Evolutionary conservation across 2,797 vertebrate genomes (phyloP).

Genomic region (Percopsis omiscomaycus): DNA sequence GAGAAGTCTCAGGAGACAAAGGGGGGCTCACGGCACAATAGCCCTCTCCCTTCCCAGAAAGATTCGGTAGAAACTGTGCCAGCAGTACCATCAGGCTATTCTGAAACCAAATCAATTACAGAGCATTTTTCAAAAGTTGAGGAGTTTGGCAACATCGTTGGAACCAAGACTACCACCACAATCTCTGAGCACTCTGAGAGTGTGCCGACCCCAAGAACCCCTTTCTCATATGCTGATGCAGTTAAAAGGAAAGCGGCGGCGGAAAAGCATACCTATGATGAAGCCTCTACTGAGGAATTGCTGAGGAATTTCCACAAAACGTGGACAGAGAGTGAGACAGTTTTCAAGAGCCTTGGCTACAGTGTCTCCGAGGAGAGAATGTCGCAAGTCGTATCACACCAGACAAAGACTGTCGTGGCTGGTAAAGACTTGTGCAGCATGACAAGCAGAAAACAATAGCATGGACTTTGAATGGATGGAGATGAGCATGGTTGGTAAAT

Average conservation of each 20-base stretch:
- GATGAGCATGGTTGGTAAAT: not conserved
- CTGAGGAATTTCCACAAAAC: slow-evolving; percentile 85
- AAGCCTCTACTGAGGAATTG: slow-evolving; percentile 78
- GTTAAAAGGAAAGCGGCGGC: slow-evolving; percentile 82
- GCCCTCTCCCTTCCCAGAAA: slow-evolving; percentile 58
- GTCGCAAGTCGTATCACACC: slow-evolving; percentile 72
- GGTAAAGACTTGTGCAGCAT: slow-evolving; percentile 79
- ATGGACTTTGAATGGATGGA: slow-evolving; percentile 24
- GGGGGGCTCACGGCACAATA: slow-evolving; percentile 64
- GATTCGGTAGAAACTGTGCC: slow-evolving; percentile 55
- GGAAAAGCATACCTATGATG: slow-evolving; percentile 55
- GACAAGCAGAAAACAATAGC: slow-evolving; percentile 59
- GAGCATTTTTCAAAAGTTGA: slow-evolving; percentile 78
- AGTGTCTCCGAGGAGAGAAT: slow-evolving; percentile 76
- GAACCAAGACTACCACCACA: slow-evolving; percentile 67
- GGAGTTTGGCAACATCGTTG: slow-evolving; percentile 75
- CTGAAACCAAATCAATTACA: slow-evolving; percentile 74
- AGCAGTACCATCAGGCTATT: slow-evolving; percentile 63
- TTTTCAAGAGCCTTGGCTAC: slow-evolving; percentile 84
- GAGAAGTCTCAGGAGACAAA: slow-evolving; percentile 65
- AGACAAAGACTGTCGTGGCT: slow-evolving; percentile 72
- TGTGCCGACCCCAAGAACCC: slow-evolving; percentile 58
- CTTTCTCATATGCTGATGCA: slow-evolving; percentile 89
- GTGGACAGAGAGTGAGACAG: slow-evolving; percentile 86
- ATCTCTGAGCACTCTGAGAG: slow-evolving; percentile 73